Base-by-base conservation (phyloP, 2,888 invertebrate species). In the Cantharis rustica region DNA sequence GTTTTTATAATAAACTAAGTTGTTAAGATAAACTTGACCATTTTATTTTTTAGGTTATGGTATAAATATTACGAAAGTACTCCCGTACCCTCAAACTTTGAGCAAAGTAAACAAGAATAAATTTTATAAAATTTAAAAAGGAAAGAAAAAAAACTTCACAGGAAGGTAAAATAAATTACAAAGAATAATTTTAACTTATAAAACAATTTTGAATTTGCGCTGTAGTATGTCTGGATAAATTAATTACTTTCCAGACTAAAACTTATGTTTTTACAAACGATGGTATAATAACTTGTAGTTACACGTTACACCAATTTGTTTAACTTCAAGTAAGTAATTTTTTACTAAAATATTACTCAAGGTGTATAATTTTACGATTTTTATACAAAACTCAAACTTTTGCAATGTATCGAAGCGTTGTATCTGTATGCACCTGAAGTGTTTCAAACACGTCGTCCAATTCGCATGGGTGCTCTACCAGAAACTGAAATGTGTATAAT, bases 401-500 rank as follows among this genome's bases (percentile, higher is more conserved):
- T 71, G 61, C 61, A 61, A 17, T 16, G 26, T 61, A 20, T 62
- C 64, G 64, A 66, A 66, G 64, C 64, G 64, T 66, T 66, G 64
- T 66, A 66, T 66, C 75, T 78, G 77, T 79, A 80, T 78, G 78
- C 81, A 81, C 81, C 77, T 80, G 63, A 78, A 79, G 79, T 80
- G 81, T 81, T 80, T 71, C 79, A 72, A 73, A 80, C 77, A 72
- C 72, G 76, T 77, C 75, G 70, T 77, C 68, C 61, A 77, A 70
- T 77, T 77, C 79, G 79, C 80, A 74, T 80, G 80, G 73, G 75
- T 72, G 78, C 78, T 79, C 78, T 75, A 77, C 78, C 80, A 77
- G 75, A 80, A 76, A 78, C 72, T 75, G 75, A 78, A 80, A 78
- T 80, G 79, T 79, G 75, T 80, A 75, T 79, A 80, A 80, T 80